These are phyloP conservation scores for Euwallacea similis DNA, from an alignment of 1,140 invertebrate genomes.

Conservation along the genomic window DNA sequence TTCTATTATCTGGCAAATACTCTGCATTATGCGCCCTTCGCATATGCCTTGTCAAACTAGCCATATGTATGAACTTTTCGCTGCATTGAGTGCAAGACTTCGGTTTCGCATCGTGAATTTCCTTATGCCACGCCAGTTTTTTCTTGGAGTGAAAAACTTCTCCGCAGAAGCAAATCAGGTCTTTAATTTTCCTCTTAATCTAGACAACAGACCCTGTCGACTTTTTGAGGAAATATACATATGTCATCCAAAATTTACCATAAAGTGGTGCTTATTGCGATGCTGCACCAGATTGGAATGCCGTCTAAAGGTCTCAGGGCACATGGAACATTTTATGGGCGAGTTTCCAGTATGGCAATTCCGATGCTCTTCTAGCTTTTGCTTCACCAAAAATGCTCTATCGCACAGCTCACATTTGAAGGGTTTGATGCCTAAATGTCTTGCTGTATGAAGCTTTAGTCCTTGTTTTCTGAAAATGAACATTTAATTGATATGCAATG, in stretches of 20 bases:
- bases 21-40: slow-evolving; percentile 75
- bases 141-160: slow-evolving; percentile 79
- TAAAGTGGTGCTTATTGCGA: slow-evolving; percentile 66
- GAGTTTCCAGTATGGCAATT: slow-evolving; percentile 80
- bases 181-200: slow-evolving; percentile 68
- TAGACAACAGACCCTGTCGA: slow-evolving; percentile 51
- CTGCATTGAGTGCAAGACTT: slow-evolving; percentile 81
- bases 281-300: slow-evolving; percentile 86
- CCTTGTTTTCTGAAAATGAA: slow-evolving; percentile 24
- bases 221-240: neutral
- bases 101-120: slow-evolving; percentile 79
- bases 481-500: neutral
- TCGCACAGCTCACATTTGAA: slow-evolving; percentile 72
- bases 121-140: slow-evolving; percentile 81
- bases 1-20: slow-evolving; percentile 65
- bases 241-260: slow-evolving; percentile 7
- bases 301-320: slow-evolving; percentile 79
- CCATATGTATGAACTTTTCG: slow-evolving; percentile 80
- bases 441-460: slow-evolving; percentile 67
- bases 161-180: slow-evolving; percentile 81
- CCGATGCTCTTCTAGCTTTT: slow-evolving; percentile 77
- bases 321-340: slow-evolving; percentile 78
- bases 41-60: slow-evolving; percentile 81
- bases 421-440: slow-evolving; percentile 76
- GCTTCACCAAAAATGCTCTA: slow-evolving; percentile 78